A percentile compares a stretch with the other conserved stretches of the same genome.
phyloP scores from a whole-genome alignment of 2,113 vertebrate species.

The Ursus arctos region DNA sequence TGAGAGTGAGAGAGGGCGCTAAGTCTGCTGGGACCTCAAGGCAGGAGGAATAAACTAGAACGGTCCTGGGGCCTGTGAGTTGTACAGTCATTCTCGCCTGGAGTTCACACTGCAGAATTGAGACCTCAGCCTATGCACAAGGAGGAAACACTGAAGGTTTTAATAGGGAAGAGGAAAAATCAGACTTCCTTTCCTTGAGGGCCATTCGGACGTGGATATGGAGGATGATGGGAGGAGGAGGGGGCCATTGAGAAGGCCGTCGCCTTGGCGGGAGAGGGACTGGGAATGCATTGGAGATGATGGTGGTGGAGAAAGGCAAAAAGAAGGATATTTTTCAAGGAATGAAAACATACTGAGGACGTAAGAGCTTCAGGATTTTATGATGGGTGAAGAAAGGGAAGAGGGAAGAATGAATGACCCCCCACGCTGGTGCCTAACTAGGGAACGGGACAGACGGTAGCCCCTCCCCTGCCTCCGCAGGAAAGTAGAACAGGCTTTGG shows the following conservation, averaged over 20 bases:
- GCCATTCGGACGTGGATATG: neutral
- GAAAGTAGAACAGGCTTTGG: neutral
- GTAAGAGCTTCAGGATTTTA: neutral
- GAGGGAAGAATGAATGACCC: neutral
- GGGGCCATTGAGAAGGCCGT: neutral
- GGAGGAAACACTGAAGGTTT: neutral
- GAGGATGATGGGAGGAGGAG: neutral
- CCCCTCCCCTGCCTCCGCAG: accelerated
- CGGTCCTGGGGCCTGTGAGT: neutral
- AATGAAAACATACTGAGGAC: neutral
- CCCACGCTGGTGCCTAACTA: neutral
- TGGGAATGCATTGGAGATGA: neutral
- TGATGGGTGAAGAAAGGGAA: neutral
- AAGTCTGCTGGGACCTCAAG: neutral
- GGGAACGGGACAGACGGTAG: neutral
- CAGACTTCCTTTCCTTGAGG: neutral
- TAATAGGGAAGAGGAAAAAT: neutral
- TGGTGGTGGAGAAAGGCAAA: neutral
- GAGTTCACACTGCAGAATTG: neutral
- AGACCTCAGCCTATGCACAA: neutral
- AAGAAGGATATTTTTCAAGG: neutral
- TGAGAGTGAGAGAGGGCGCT: neutral
- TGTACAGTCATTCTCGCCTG: neutral
- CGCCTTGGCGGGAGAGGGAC: neutral
- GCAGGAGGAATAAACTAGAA: neutral